Conservation (phyloP, 2,888 invertebrate species). For the Nowickia ferox region DNA sequence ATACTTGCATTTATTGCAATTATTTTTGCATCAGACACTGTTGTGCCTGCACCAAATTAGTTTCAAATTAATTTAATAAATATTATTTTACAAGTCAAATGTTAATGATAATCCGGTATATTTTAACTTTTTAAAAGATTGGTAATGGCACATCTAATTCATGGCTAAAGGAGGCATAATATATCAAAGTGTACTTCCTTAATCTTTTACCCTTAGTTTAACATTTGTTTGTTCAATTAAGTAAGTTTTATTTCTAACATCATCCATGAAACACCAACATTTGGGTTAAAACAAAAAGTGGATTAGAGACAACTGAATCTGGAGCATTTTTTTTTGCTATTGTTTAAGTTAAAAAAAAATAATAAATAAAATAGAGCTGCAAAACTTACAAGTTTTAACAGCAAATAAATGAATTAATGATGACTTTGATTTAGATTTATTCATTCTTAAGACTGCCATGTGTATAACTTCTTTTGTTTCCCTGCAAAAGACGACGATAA, state of each 20-base stretch:
- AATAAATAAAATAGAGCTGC: neutral
- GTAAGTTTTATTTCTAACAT: constrained; percentile 15
- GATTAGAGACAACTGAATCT: constrained; percentile 51
- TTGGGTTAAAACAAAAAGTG: constrained; percentile 29
- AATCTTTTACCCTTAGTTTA: neutral
- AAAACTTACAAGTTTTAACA: constrained; percentile 20
- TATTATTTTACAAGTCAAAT: too few relatives aligned
- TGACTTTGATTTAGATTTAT: constrained; percentile 62
- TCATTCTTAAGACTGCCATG: constrained; percentile 11
- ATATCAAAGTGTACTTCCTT: too few relatives aligned
- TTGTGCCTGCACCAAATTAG: too few relatives aligned
- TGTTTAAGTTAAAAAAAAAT: neutral
- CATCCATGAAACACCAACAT: constrained; percentile 7
- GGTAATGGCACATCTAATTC: too few relatives aligned
- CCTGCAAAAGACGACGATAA: neutral
- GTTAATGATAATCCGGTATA: too few relatives aligned
- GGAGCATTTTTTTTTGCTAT: constrained; percentile 8
- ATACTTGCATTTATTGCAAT: too few relatives aligned
- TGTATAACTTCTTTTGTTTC: constrained; percentile 21
- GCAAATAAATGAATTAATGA: constrained; percentile 67
- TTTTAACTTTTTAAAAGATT: too few relatives aligned
- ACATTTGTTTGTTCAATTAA: constrained; percentile 22
- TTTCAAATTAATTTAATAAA: too few relatives aligned
- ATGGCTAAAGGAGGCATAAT: too few relatives aligned
- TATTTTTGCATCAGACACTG: too few relatives aligned